phyloP scores from a whole-genome alignment of 2,113 vertebrate genomes.

The Neolamprologus toae region DNA sequence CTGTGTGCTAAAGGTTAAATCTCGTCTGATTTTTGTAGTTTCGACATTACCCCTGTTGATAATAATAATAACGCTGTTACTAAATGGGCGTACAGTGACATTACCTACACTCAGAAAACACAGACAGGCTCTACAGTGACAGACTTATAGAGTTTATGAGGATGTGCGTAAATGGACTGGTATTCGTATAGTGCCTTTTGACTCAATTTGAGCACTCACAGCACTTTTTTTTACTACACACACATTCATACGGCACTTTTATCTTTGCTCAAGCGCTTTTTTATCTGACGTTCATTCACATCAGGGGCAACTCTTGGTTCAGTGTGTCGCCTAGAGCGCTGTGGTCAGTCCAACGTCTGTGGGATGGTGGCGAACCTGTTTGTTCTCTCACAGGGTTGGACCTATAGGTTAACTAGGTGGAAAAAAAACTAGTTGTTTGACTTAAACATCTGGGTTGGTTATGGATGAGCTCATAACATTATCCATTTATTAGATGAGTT shows the following conservation, averaged over 20 bases:
- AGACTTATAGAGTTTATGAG: background rate
- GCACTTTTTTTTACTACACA: background rate
- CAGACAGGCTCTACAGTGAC: background rate
- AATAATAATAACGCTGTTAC: background rate
- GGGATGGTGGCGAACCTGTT: background rate
- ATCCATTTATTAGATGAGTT: background rate
- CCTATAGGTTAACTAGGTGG: background rate
- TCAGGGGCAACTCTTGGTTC: background rate
- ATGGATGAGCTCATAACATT: background rate
- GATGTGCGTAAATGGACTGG: background rate
- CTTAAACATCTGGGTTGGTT: background rate
- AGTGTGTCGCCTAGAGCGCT: background rate
- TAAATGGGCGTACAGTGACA: background rate
- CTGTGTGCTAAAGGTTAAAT: background rate
- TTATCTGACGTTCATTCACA: background rate
- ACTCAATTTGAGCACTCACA: background rate
- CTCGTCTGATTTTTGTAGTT: background rate
- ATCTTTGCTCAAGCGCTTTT: background rate
- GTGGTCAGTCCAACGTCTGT: fast-evolving
- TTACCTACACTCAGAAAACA: background rate
- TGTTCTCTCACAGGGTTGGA: background rate
- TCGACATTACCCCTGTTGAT: background rate
- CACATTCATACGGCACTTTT: background rate
- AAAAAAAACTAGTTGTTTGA: fast-evolving
- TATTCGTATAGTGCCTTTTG: background rate